Evolutionary conservation across 2,113 vertebrate genomes (phyloP).

Genomic region (Illadopsis cleaveri): DNA sequence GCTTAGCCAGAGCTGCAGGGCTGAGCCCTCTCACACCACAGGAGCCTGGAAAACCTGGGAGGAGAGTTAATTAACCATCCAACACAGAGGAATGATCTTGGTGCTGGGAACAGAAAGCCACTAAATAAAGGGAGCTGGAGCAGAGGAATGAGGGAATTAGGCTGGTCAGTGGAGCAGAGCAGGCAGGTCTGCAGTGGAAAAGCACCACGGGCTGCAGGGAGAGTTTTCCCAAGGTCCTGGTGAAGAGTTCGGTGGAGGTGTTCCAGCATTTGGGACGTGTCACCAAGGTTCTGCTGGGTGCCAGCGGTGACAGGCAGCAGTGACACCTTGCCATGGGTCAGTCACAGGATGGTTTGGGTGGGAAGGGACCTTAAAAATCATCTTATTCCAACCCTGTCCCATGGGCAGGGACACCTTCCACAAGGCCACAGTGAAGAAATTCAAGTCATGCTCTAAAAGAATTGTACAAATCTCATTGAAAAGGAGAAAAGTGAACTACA

Average conservation of each 20-base stretch:
- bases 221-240: neutral
- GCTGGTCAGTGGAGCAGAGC: neutral
- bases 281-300: accelerated
- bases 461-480: neutral
- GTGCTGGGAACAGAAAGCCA: neutral
- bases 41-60: neutral
- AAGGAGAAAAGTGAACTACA: neutral
- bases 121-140: neutral
- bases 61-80: neutral
- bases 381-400: accelerated
- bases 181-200: neutral
- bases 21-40: neutral
- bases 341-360: neutral
- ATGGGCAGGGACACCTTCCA: neutral
- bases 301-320: neutral
- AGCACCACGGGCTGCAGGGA: accelerated
- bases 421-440: neutral
- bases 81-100: neutral
- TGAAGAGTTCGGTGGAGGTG: neutral
- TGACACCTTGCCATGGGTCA: neutral
- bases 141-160: neutral
- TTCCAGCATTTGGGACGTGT: neutral
- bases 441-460: neutral
- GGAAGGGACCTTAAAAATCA: neutral
- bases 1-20: neutral